Percentiles rank a stretch among this genome's conserved stretches.
Conservation (phyloP, 2,888 invertebrate genomes). For the Anaspis maculata region DNA sequence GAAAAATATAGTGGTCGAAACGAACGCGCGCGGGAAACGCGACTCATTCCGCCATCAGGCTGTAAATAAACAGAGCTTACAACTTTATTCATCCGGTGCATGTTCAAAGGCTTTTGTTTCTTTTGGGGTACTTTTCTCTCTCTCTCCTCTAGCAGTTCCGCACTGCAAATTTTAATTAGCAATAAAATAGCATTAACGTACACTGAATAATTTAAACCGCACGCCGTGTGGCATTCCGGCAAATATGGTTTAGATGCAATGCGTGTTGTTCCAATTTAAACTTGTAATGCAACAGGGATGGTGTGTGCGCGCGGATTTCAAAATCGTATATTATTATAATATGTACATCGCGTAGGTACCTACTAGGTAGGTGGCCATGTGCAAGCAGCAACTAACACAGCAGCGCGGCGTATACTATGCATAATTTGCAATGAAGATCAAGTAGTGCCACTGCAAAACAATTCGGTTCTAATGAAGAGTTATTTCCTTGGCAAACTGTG, state of each 20-base stretch:
- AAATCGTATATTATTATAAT: constrained; percentile 5
- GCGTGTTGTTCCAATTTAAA: constrained; percentile 6
- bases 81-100: constrained; percentile 5
- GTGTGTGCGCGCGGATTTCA: constrained; percentile 2
- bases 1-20: too few species aligned
- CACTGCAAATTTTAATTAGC: constrained; percentile 10
- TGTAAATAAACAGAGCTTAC: too few species aligned
- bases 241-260: constrained; percentile 4
- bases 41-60: too few species aligned
- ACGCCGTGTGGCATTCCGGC: not conserved
- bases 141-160: constrained; percentile 3
- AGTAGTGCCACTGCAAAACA: constrained; percentile 7
- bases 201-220: constrained; percentile 8
- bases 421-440: constrained; percentile 10
- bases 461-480: constrained; percentile 10
- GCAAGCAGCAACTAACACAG: too few species aligned
- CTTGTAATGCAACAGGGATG: constrained; percentile 6
- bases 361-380: too few species aligned
- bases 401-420: too few species aligned
- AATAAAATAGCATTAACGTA: constrained; percentile 8
- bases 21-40: too few species aligned
- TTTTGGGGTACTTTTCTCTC: too few species aligned
- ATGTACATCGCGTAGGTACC: constrained; percentile 3
- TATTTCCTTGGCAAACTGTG: constrained; percentile 3
- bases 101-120: constrained; percentile 4